Base-by-base conservation (phyloP, 2,797 vertebrate species). In the Buceros bicornis region DNA sequence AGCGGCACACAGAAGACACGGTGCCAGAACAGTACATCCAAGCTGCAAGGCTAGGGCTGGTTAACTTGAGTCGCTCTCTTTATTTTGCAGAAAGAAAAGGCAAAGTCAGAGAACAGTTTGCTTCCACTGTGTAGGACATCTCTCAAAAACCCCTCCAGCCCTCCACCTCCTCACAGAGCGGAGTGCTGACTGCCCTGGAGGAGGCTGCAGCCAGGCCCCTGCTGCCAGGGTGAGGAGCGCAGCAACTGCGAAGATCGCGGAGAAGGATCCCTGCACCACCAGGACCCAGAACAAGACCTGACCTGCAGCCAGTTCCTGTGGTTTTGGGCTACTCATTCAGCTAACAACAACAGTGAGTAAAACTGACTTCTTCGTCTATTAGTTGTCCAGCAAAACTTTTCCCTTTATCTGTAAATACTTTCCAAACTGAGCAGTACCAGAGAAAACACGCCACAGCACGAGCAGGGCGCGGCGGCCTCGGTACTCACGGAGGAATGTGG, bases 401-500 rank as follows among this genome's bases (percentile, higher is more conserved):
- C 57, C 65, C 33, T 56, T 56, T 43, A 40, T 13, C 71, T 65
- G 17, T 28, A 88, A 35, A 24, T 57, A 16, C 9, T 65, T 56
- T 48, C 40, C 66, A 31, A 40, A 74, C 9, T 20, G 53, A 82
- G 45, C 61, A 64, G 28, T 2, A 45, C 17, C 62, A 62, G 35
- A 62, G 35, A 9, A 50, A 67, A 26, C 24, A 3, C 1, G 22
- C 5, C 26, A 16, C 9, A 10, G 12, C 0, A 2, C 50, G 61
- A 86, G 83, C 48, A 83, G 47, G 22, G 18, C 40, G 37, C 0
- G 11, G 42, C 7, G 78, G 47, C 15, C 58, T 37, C 26, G 26
- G 10, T 20, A 20, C n/a, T 43, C 60, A 33, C 1, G 2, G 13
- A 45, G 37, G 24, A 42, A 24, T 1, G 11, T 0, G 2, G 28